phyloP scores from a whole-genome alignment of 2,888 invertebrate genomes.

The Gandaritis pyraliata region DNA sequence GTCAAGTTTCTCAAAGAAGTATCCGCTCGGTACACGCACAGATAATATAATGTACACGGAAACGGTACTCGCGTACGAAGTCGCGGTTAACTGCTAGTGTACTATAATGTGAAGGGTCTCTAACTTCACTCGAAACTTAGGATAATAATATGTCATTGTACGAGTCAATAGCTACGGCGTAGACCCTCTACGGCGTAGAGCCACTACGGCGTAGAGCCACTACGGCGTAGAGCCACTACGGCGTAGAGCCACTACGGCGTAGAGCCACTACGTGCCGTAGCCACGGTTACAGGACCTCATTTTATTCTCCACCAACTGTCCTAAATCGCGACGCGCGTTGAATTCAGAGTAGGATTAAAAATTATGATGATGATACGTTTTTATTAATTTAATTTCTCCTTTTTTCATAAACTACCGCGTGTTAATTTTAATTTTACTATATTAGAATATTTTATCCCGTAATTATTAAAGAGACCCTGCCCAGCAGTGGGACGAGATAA shows the following conservation, averaged over 20 bases:
- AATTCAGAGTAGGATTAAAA: conserved; percentile 12
- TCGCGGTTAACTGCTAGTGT: no score
- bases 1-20: no score
- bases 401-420: no score
- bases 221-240: neutral
- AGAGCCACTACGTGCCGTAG: conserved; percentile 13
- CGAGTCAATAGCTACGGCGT: neutral
- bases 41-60: no score
- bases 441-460: no score
- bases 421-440: no score
- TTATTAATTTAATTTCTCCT: neutral
- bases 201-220: conserved; percentile 5
- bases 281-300: conserved; percentile 1
- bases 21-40: no score
- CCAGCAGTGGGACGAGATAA: no score
- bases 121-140: neutral
- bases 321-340: neutral
- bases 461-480: no score
- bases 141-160: no score
- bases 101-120: neutral
- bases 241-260: conserved; percentile 1
- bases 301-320: neutral
- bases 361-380: neutral
- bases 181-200: conserved; percentile 3
- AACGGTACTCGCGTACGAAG: no score